Conservation (phyloP, 2,888 invertebrate species). For the Pyrgus malvae region DNA sequence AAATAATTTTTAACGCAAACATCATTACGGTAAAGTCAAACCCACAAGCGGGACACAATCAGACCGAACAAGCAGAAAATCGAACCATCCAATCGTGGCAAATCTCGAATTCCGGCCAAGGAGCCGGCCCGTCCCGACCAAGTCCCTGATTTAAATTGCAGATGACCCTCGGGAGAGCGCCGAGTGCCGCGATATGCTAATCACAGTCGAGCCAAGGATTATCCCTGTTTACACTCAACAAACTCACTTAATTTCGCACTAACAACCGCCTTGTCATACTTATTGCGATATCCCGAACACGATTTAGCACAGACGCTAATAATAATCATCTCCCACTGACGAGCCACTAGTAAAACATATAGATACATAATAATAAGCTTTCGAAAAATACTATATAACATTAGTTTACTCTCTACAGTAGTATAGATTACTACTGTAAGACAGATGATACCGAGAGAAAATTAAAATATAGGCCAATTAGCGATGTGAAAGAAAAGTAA, state of each 20-base stretch:
- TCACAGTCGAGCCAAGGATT: slow-evolving; percentile 80
- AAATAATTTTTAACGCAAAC: slow-evolving; percentile 12
- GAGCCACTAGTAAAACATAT: too few relatives aligned
- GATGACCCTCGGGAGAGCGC: slow-evolving; percentile 74
- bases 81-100: slow-evolving; percentile 79
- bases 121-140: slow-evolving; percentile 73
- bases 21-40: slow-evolving; percentile 52
- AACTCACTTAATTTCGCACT: slow-evolving; percentile 80
- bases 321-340: too few relatives aligned
- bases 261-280: slow-evolving; percentile 71
- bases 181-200: slow-evolving; percentile 81
- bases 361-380: too few relatives aligned
- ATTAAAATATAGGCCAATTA: too few relatives aligned
- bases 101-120: slow-evolving; percentile 78
- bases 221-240: slow-evolving; percentile 82
- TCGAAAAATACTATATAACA: too few relatives aligned
- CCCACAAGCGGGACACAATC: slow-evolving; percentile 71
- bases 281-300: slow-evolving; percentile 39
- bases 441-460: too few relatives aligned
- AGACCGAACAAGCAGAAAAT: slow-evolving; percentile 78
- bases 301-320: too few relatives aligned
- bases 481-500: too few relatives aligned
- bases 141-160: slow-evolving; percentile 81
- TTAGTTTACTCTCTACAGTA: too few relatives aligned
- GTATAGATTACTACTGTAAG: too few relatives aligned